phyloP scores from a whole-genome alignment of 1,140 invertebrate genomes.

The Heliconius nattereri region DNA sequence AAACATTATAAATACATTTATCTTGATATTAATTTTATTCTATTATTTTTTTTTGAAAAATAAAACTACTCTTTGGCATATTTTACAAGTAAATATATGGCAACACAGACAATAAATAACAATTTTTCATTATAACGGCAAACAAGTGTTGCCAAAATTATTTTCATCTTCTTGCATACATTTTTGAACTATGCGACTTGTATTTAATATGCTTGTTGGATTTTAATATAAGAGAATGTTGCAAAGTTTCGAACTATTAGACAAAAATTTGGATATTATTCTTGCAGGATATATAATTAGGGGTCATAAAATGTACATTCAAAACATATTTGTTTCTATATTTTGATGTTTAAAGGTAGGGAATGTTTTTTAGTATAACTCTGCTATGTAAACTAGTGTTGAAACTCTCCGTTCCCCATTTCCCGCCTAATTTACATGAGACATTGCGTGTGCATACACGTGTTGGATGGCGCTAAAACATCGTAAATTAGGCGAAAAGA shows the following conservation, averaged over 20 bases:
- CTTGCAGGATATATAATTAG: neutral
- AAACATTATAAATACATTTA: no score
- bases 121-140: neutral
- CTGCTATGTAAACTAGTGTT: no score
- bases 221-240: neutral
- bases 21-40: no score
- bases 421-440: neutral
- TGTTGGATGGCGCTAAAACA: neutral
- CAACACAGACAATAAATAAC: neutral
- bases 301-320: neutral
- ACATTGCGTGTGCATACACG: no score
- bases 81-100: no score
- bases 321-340: no score
- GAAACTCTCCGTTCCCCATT: no score
- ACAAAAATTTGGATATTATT: neutral
- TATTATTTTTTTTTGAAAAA: no score
- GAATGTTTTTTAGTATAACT: no score
- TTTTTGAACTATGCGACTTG: neutral
- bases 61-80: no score
- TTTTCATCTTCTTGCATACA: neutral
- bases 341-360: no score
- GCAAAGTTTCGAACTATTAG: neutral
- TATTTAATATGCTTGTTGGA: neutral
- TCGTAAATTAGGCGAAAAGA: no score
- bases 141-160: neutral